Evolutionary conservation across 2,888 invertebrate species (phyloP).

Genomic region (Horisme vitalbata): DNA sequence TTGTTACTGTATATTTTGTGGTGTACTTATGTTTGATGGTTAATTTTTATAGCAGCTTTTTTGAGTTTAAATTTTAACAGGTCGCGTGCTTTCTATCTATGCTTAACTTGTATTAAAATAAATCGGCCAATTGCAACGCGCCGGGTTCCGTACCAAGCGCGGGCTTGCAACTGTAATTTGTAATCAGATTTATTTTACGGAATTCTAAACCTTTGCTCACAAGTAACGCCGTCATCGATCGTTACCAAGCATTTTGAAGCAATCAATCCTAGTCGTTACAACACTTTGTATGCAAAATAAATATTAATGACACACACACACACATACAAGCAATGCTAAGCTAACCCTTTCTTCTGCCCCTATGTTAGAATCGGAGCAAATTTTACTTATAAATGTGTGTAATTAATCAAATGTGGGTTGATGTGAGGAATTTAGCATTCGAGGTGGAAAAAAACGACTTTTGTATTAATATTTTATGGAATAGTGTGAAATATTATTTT

Average conservation of each 20-base stretch:
- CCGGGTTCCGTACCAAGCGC: too few relatives aligned
- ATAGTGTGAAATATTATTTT: slow-evolving; percentile 6
- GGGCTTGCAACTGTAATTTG: too few relatives aligned
- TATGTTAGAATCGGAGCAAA: slow-evolving; percentile 54
- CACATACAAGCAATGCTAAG: slow-evolving; percentile 35
- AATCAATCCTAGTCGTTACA: slow-evolving; percentile 48
- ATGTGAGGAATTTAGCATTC: slow-evolving; percentile 24
- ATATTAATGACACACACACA: slow-evolving; percentile 70
- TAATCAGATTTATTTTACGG: too few relatives aligned
- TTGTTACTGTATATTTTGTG: slow-evolving; percentile 48
- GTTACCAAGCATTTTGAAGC: slow-evolving; percentile 31
- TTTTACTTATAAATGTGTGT: slow-evolving; percentile 79
- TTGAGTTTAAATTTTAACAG: slow-evolving; percentile 15
- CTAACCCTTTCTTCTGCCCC: slow-evolving; percentile 74
- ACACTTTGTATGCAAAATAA: slow-evolving; percentile 69
- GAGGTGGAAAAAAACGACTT: slow-evolving; percentile 29
- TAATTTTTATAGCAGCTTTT: slow-evolving; percentile 25
- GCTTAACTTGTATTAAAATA: slow-evolving; percentile 2
- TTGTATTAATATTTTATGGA: slow-evolving; percentile 19
- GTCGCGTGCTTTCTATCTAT: slow-evolving; percentile 17
- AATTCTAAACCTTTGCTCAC: neutral
- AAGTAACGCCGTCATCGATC: slow-evolving; percentile 16
- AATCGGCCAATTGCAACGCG: too few relatives aligned
- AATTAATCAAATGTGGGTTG: slow-evolving; percentile 67
- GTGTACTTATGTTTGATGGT: slow-evolving; percentile 28